A percentile compares a stretch with the other conserved stretches of the same genome.
Conservation (phyloP, 2,113 vertebrate species). For the Cebus imitator region DNA sequence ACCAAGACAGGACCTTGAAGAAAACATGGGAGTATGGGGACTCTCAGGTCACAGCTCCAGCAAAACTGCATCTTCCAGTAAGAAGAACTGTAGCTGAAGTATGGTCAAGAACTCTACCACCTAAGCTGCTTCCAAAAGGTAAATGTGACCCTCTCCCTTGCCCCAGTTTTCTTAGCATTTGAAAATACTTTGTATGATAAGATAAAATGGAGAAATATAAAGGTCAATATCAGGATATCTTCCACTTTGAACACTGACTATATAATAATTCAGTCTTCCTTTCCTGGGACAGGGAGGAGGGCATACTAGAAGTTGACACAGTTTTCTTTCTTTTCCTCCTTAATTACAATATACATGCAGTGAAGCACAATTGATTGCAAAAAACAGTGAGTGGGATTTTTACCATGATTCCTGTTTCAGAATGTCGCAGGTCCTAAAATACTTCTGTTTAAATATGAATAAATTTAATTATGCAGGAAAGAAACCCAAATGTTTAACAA, state of each 20-base stretch:
- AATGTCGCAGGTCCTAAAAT: background rate
- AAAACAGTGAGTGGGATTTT: background rate
- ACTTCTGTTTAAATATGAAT: background rate
- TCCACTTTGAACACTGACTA: background rate
- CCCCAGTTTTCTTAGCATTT: background rate
- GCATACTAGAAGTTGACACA: background rate
- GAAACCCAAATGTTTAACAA: background rate
- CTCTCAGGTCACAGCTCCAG: background rate
- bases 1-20: background rate
- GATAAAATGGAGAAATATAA: background rate
- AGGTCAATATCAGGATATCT: background rate
- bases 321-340: background rate
- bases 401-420: background rate
- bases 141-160: background rate
- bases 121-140: background rate
- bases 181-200: background rate
- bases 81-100: background rate
- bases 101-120: background rate
- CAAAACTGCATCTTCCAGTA: background rate
- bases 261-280: background rate
- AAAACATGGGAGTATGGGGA: background rate
- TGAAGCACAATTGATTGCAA: background rate
- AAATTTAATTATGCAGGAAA: background rate
- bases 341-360: background rate
- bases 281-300: background rate